Base-by-base conservation (phyloP, 2,888 invertebrate genomes). In the Psylliodes chrysocephalus region DNA sequence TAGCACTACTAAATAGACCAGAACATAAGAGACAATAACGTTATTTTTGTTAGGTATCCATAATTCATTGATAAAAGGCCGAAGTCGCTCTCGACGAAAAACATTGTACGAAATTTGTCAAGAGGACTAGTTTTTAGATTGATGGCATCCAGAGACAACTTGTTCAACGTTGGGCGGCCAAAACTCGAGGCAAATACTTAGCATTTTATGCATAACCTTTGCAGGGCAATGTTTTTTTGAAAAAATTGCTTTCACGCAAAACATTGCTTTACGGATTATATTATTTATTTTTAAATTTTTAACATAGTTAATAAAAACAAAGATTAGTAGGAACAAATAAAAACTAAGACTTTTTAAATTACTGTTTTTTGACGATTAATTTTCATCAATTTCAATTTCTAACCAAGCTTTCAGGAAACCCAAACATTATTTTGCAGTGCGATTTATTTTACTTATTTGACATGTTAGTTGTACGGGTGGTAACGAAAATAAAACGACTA, bases 21-120 rank as follows among this genome's bases (percentile, higher is more conserved):
- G 61, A 64, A 60, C 12, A 35, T 35, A 35, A 52, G 63, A 68
- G 59, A 68, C 69, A 69, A 69, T 67, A 66, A 69, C 64, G 64
- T 67, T 69, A 69, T 69, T 69, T 69, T 64, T 49, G 65, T 65
- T 60, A 18, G 65, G 55, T 51, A 53, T 61, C 65, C 67, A 64
- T 69, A 69, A 69, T 62, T 69, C 67, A 69, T 69, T 69, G 63
- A 65, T 52, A 47, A 65, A 63, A 61, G 46, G 33, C 63, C 63
- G 55, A 63, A 59, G 54, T 5, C 38, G 18, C 49, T 49, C 8
- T 49, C 28, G n/a, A 28, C 51, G 59, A 69, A 69, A 69, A 69
- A 69, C 60, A 52, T 47, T 51, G 67, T 69, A 64, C 67, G 65
- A 69, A 69, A 69, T 69, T 69, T 69, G 69, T 69, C 69, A 69